Evolutionary conservation across 1,140 invertebrate species (phyloP).

Genomic region (Drosophila pallidifrons): DNA sequence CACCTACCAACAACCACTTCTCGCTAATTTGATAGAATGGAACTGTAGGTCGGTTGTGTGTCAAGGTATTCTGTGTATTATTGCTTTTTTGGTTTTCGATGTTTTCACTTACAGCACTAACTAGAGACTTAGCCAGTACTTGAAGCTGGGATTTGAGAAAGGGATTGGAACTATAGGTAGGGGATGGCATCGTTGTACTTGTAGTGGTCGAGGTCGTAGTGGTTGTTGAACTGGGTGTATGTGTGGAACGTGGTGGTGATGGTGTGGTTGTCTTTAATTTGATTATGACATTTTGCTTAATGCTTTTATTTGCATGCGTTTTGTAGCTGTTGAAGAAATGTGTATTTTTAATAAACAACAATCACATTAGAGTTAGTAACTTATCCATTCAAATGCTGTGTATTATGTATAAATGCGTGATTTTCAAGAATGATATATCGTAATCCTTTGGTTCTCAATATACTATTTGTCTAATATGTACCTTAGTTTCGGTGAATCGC

Average conservation of each 20-base stretch:
- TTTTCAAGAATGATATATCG: slow-evolving; percentile 21
- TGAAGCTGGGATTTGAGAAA: slow-evolving; percentile 72
- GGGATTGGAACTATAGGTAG: slow-evolving; percentile 65
- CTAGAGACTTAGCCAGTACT: slow-evolving; percentile 55
- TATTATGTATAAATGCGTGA: slow-evolving; percentile 9
- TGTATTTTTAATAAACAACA: slow-evolving; percentile 68
- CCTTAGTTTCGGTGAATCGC: background rate
- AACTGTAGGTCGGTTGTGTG: slow-evolving; percentile 18
- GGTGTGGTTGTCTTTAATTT: slow-evolving; percentile 60
- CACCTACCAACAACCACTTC: slow-evolving; percentile 41
- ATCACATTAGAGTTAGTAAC: slow-evolving; percentile 77
- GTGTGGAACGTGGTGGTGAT: slow-evolving; percentile 44
- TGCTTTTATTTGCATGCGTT: slow-evolving; percentile 76
- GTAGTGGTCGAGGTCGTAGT: slow-evolving; percentile 31
- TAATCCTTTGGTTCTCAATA: slow-evolving; percentile 57
- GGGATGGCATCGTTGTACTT: slow-evolving; percentile 35
- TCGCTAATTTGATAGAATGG: slow-evolving; percentile 7
- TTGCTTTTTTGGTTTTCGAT: slow-evolving; percentile 32
- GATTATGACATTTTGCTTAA: slow-evolving; percentile 66
- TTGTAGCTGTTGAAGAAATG: slow-evolving; percentile 84
- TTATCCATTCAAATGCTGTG: slow-evolving; percentile 31
- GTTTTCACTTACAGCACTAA: slow-evolving; percentile 46
- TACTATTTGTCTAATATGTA: slow-evolving; percentile 14
- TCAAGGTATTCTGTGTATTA: slow-evolving; percentile 10
- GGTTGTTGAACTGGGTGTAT: slow-evolving; percentile 46